Base-by-base conservation (phyloP, 2,113 vertebrate species). In the Brienomyrus longianalis region DNA sequence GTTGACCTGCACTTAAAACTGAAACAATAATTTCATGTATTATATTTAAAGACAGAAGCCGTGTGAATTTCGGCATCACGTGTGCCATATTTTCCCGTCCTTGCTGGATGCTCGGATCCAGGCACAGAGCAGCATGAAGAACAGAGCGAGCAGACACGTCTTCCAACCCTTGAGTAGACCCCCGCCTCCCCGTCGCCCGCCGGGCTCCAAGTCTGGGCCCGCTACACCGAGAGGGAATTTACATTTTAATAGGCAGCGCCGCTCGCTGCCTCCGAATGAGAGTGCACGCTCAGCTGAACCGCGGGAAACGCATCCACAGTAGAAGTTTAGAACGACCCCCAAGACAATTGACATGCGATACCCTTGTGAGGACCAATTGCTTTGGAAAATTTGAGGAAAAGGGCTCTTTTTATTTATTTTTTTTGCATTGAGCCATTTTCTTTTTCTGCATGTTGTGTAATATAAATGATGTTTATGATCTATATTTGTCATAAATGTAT, bases 181-280 rank as follows among this genome's bases (percentile, higher is more conserved):
- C 92, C 87, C 91, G 89, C 90, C 89, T 90, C 92, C 93, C 90
- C 50, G 47, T 86, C 84, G 47, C 92, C 92, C 90, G 92, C 87
- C 90, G 94, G 93, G 93, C 92, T 94, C 91, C 93, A 92, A 93
- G 94, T 91, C 94, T 94, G 94, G 92, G 92, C 93, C 93, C 89
- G 90, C 93, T 93, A 93, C 95, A 94, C 93, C 90, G 92, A 94
- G 94, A 94, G 93, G 92, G 95, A 96, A 96, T 96, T 96, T 96
- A 96, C 96, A 96, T 96, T 96, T 96, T 96, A 96, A 96, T 96
- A 96, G 95, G 95, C 94, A 95, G 94, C 95, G 95, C 95, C 93
- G 93, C 93, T 94, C 93, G 92, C 93, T 94, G 92, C 93, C 94
- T 94, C 93, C 54, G 94, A 95, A 95, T 94, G 94, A 95, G 94